phyloP scores from a whole-genome alignment of 2,888 invertebrate species.

The Ectropis crepuscularia region DNA sequence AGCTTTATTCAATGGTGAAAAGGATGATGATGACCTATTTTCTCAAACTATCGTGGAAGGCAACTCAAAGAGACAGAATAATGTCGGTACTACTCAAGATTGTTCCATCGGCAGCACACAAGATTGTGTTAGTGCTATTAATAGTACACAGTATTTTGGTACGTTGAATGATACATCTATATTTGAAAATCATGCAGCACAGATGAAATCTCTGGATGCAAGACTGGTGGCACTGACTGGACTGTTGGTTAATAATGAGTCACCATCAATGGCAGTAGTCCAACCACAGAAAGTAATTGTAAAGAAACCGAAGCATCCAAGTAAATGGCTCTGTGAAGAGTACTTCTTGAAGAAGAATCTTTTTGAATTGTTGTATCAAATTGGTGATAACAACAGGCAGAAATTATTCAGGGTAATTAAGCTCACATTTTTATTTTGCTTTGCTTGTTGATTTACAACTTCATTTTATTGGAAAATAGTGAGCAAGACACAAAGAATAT shows the following conservation, averaged over 20 bases:
- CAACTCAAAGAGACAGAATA: conserved; percentile 14
- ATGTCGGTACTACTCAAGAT: not conserved
- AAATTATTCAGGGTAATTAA: conserved; percentile 63
- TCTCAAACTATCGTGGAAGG: conserved; percentile 54
- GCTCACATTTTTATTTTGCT: not conserved
- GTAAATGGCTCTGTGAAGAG: conserved; percentile 79
- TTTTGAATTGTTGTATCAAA: conserved; percentile 70
- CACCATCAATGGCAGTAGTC: conserved; percentile 12
- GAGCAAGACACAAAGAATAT: too few species aligned
- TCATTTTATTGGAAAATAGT: not conserved
- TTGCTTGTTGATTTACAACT: not conserved
- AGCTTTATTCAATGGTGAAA: conserved; percentile 72
- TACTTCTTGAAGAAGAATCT: conserved; percentile 71
- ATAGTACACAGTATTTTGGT: conserved; percentile 22
- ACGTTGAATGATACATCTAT: conserved; percentile 35
- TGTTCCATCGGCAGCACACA: conserved; percentile 1
- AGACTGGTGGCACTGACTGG: conserved; percentile 66
- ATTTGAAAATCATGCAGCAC: conserved; percentile 60
- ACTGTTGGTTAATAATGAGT: conserved; percentile 54
- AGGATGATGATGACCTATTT: conserved; percentile 76
- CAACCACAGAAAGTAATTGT: conserved; percentile 45
- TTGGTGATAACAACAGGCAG: conserved; percentile 70
- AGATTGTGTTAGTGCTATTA: not conserved
- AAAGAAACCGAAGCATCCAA: conserved; percentile 45
- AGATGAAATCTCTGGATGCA: conserved; percentile 70